phyloP scores from a whole-genome alignment of 2,797 vertebrate species.

The Rhinella marina region DNA sequence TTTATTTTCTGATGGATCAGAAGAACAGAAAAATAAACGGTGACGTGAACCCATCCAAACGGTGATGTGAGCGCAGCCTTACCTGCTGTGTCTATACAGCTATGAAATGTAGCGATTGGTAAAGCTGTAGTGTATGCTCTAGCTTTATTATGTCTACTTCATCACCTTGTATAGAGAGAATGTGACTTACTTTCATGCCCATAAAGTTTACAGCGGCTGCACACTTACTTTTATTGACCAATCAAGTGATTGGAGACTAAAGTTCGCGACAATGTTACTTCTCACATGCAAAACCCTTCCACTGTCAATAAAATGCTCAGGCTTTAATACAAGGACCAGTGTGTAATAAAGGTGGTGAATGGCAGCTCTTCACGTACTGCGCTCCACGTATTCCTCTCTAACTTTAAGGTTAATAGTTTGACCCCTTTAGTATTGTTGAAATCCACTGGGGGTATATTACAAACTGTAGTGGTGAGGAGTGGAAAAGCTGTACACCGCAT shows the following conservation, averaged over 20 bases:
- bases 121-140: background rate
- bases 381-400: conserved; percentile 26
- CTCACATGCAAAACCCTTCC: conserved; percentile 29
- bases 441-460: conserved; percentile 50
- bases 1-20: no score
- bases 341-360: conserved; percentile 28
- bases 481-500: background rate
- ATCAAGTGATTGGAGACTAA: conserved; percentile 35
- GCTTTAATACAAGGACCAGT: conserved; percentile 12
- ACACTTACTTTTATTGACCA: conserved; percentile 40
- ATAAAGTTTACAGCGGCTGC: conserved; percentile 9
- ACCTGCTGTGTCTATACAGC: background rate
- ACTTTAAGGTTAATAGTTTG: conserved; percentile 54
- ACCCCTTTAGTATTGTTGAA: conserved; percentile 47
- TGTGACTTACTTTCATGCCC: conserved; percentile 4
- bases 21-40: no score
- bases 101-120: background rate
- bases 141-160: background rate
- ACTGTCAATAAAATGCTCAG: conserved; percentile 10
- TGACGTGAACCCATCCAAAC: no score
- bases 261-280: conserved; percentile 15
- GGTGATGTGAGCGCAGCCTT: background rate
- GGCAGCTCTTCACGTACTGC: conserved; percentile 34
- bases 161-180: background rate
- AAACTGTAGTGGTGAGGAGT: conserved; percentile 17